phyloP scores from a whole-genome alignment of 2,113 vertebrate species.

The Xenopus borealis region DNA sequence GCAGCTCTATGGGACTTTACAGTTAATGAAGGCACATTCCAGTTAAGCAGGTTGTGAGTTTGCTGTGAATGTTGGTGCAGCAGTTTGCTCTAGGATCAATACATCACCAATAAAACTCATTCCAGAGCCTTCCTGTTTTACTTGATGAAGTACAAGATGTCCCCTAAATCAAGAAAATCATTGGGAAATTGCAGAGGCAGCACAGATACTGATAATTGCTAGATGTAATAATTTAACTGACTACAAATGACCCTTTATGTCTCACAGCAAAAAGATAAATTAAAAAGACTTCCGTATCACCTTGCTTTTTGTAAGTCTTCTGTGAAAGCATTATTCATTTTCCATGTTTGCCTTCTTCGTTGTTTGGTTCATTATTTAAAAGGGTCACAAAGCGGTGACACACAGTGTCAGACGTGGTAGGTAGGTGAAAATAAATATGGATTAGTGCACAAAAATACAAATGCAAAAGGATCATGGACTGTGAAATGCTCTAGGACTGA shows the following conservation, averaged over 20 bases:
- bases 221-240: constrained; percentile 5
- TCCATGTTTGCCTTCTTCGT: no score
- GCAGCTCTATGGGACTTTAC: no score
- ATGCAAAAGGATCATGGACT: no score
- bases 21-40: no score
- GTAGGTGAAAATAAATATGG: no score
- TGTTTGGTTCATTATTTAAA: no score
- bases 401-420: no score
- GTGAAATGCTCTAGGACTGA: no score
- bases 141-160: background rate
- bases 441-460: no score
- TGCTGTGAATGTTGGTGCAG: background rate
- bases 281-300: background rate
- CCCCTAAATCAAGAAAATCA: constrained; percentile 2
- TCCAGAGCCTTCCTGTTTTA: background rate
- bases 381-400: no score
- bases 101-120: background rate
- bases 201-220: background rate
- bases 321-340: background rate
- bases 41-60: no score
- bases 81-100: background rate
- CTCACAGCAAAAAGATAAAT: background rate
- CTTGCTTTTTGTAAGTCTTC: background rate
- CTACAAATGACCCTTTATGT: background rate
- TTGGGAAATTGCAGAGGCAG: constrained; percentile 2